phyloP scores from a whole-genome alignment of 2,888 invertebrate genomes.

The Chrysolina americana region DNA sequence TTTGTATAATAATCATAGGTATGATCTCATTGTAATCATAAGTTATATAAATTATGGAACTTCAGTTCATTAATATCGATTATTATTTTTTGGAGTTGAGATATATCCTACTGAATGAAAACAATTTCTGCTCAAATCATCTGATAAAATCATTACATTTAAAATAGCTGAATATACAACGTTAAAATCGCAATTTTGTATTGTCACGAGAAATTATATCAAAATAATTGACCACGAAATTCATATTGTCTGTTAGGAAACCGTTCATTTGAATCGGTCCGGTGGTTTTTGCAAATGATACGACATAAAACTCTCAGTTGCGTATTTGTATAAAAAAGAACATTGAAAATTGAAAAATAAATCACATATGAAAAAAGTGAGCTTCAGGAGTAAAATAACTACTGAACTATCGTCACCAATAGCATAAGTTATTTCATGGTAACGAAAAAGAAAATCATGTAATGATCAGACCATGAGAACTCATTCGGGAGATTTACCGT shows the following conservation, averaged over 20 bases:
- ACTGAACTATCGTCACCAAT: not conserved
- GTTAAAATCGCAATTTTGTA: not conserved
- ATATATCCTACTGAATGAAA: not conserved
- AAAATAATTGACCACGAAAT: slow-evolving; percentile 18
- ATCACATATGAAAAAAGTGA: too few species aligned
- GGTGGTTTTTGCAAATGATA: not conserved
- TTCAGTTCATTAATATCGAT: not conserved
- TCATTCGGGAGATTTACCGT: too few species aligned
- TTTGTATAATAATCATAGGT: not conserved
- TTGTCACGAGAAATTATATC: slow-evolving; percentile 11
- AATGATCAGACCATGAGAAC: too few species aligned
- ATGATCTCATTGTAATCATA: not conserved
- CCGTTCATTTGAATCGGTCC: not conserved
- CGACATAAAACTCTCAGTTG: not conserved
- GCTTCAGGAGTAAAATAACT: not conserved
- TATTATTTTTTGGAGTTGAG: not conserved
- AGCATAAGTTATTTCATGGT: too few species aligned
- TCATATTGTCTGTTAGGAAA: slow-evolving; percentile 9
- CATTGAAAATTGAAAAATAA: too few species aligned
- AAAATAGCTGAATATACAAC: not conserved
- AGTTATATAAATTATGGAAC: not conserved
- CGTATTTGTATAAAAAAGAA: too few species aligned
- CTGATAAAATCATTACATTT: slow-evolving; percentile 5
- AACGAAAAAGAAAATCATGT: too few species aligned
- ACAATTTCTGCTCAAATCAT: slow-evolving; percentile 9